These are phyloP conservation scores for Heliconius hewitsoni DNA, from an alignment of 1,140 invertebrate species.

Conservation along the genomic window DNA sequence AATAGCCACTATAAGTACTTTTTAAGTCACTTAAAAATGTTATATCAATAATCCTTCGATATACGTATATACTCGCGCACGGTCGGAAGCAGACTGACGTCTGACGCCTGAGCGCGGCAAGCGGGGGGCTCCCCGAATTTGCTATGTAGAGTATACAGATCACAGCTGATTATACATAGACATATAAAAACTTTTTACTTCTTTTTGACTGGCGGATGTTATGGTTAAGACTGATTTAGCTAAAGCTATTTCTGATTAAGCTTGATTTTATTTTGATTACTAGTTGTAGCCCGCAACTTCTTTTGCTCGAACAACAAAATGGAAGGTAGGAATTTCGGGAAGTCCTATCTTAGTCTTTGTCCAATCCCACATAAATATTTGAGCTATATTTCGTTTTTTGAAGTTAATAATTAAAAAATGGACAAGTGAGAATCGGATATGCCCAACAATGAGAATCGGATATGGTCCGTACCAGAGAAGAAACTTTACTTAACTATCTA, in stretches of 20 bases:
- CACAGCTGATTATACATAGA: constrained; percentile 43
- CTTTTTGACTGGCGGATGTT: constrained; percentile 27
- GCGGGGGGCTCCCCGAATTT: constrained; percentile 19
- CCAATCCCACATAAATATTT: too few relatives aligned
- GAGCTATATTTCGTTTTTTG: too few relatives aligned
- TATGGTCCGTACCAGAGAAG: too few relatives aligned
- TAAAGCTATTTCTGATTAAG: constrained; percentile 13
- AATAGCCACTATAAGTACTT: constrained; percentile 11
- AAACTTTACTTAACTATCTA: too few relatives aligned
- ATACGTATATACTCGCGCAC: constrained; percentile 23
- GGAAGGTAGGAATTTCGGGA: not conserved
- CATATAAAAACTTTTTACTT: constrained; percentile 41
- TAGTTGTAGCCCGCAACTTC: not conserved
- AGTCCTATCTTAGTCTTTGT: too few relatives aligned
- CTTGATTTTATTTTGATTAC: not conserved
- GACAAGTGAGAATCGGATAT: too few relatives aligned
- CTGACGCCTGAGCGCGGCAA: constrained; percentile 4
- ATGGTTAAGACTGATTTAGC: constrained; percentile 26
- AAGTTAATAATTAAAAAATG: too few relatives aligned
- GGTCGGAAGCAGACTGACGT: constrained; percentile 32
- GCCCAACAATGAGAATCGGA: too few relatives aligned
- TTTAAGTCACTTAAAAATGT: constrained; percentile 20
- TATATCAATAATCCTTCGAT: constrained; percentile 4
- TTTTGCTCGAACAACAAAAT: not conserved
- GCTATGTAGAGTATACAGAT: constrained; percentile 18